Evolutionary conservation across 2,888 invertebrate genomes (phyloP), one percentile per base, ranked within the genome.

Genomic region (Dione juno): DNA sequence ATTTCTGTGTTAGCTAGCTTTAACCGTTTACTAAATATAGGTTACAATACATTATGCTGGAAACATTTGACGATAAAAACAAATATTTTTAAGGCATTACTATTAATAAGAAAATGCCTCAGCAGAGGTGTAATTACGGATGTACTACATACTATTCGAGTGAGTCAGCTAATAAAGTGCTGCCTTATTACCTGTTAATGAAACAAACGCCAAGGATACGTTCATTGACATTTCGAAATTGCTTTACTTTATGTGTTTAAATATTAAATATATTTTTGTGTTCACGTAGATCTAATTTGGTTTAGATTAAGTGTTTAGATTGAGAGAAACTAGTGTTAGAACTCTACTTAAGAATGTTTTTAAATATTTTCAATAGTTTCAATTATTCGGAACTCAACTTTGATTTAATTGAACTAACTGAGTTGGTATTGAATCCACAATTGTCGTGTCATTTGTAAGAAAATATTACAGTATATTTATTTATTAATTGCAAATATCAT

Each of bases 101-200:
- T 5, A 57, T 57, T 37, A 57, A 57, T 57, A 57, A 57, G 57
- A 16, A 40, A 57, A 57, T 61, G 28, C 28, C 61, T 61, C 16
- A n/a, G 45, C 14, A n/a, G 28, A 35, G 45, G 16, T 45, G 61
- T 61, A 61, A 61, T 61, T 61, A 61, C 43, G 61, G 61, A 45
- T 61, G 61, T 61, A 28, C 61, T n/a, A 61, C 43, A 61, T 61
- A 35, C 45, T 45, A 37, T 40, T 37, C 45, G 11, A 45, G 28
- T 61, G 61, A 61, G 45, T 61, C 61, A 45, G 2, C 61, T 45
- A 61, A 61, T 16, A 61, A 40, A 57, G 16, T 3, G 16, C 57
- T 37, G 57, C 16, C 57, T 57, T 40, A 57, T 57, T 57, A 40
- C 57, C 37, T 3, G 37, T 7, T 37, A 57, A 57, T 57, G 57